Conservation (phyloP, 1,140 invertebrate genomes). For the Listronotus bonariensis region DNA sequence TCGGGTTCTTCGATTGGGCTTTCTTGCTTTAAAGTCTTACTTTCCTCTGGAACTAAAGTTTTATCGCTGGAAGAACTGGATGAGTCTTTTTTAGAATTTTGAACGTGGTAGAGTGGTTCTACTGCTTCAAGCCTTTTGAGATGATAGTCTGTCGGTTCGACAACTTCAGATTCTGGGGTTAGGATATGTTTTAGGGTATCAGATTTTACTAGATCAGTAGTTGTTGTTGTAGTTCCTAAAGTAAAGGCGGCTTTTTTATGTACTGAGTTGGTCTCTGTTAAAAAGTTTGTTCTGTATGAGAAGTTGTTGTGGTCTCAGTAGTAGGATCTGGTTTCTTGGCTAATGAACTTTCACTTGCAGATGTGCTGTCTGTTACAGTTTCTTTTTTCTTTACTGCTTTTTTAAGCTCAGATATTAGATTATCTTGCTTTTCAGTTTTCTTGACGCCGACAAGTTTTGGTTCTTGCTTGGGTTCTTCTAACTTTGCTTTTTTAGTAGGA, state of each 20-base stretch:
- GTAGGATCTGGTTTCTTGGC: slow-evolving; percentile 18
- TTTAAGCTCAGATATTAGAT: slow-evolving; percentile 24
- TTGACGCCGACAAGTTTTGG: slow-evolving; percentile 16
- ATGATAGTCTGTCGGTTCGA: slow-evolving; percentile 34
- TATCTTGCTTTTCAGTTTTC: slow-evolving; percentile 23
- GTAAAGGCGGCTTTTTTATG: slow-evolving; percentile 1
- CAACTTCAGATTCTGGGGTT: slow-evolving; percentile 35
- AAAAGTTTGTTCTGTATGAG: background rate
- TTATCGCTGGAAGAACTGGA: slow-evolving; percentile 24
- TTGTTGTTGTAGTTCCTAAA: slow-evolving; percentile 27
- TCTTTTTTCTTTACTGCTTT: slow-evolving; percentile 19
- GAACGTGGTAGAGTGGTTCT: slow-evolving; percentile 25
- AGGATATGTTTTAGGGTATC: slow-evolving; percentile 37
- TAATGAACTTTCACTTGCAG: slow-evolving; percentile 19
- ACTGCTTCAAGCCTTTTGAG: slow-evolving; percentile 31
- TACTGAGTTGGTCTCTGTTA: background rate
- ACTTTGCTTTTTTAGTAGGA: background rate
- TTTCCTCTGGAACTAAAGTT: slow-evolving; percentile 20
- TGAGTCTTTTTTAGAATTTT: slow-evolving; percentile 15
- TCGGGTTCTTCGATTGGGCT: slow-evolving; percentile 24
- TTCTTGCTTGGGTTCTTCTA: slow-evolving; percentile 20
- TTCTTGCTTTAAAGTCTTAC: slow-evolving; percentile 14
- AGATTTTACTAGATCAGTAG: slow-evolving; percentile 26
- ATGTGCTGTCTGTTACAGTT: slow-evolving; percentile 1
- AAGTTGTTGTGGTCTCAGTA: slow-evolving; percentile 3